Conservation (phyloP, 64 coral and sea anemone species). For the Dendrophyllia cribrosa region DNA sequence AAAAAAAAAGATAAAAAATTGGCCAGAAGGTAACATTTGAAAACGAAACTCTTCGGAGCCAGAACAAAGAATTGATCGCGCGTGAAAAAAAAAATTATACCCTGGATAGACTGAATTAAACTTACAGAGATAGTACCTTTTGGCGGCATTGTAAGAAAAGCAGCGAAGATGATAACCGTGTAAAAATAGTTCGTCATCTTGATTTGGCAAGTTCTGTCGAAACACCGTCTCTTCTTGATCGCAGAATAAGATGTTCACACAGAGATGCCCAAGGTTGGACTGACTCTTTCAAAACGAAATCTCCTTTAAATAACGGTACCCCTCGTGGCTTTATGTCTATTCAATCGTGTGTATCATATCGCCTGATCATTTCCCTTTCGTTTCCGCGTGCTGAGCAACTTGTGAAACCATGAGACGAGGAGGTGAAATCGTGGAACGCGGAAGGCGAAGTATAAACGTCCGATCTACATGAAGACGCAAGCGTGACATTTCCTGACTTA, state of each 20-base stretch:
- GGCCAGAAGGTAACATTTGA: not conserved
- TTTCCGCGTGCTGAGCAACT: not conserved
- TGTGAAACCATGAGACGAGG: not conserved
- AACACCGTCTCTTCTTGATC: not conserved
- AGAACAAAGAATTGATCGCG: not conserved
- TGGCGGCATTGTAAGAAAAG: not conserved
- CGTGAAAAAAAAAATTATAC: not conserved
- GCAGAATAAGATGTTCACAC: not conserved
- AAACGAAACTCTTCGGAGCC: not conserved
- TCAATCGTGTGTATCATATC: not conserved
- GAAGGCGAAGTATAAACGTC: not conserved
- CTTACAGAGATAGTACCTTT: not conserved
- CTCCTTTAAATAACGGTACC: not conserved
- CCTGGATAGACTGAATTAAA: not conserved
- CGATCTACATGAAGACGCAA: not conserved
- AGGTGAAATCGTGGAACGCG: not conserved
- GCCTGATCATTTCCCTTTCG: not conserved
- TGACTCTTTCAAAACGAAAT: not conserved
- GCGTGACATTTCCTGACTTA: not conserved
- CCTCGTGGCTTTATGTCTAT: not conserved
- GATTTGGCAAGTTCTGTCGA: not conserved
- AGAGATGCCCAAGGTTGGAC: not conserved
- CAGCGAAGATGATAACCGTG: not conserved
- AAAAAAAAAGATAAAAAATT: too few relatives aligned
- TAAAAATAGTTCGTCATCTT: not conserved